Evolutionary conservation across 1,140 invertebrate species (phyloP).

Genomic region (Trichoplusia ni): DNA sequence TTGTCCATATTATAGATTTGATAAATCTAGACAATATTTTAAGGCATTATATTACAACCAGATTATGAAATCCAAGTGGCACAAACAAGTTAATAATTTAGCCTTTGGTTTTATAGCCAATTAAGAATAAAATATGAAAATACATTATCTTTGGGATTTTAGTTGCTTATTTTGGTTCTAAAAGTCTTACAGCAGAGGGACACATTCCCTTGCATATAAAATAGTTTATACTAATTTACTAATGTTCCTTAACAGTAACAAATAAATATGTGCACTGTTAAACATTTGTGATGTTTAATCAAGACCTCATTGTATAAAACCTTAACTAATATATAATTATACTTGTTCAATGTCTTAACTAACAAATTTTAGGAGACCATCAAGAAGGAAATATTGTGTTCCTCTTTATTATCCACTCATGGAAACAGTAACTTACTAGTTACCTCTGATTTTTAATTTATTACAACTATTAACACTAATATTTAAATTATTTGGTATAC

Average conservation of each 20-base stretch:
- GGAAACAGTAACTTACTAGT: background rate
- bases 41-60: slow-evolving; percentile 58
- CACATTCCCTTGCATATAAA: slow-evolving; percentile 8
- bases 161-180: slow-evolving; percentile 28
- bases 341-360: slow-evolving; percentile 59
- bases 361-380: slow-evolving; percentile 52
- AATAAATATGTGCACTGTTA: slow-evolving; percentile 47
- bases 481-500: slow-evolving; percentile 74
- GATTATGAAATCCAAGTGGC: slow-evolving; percentile 65
- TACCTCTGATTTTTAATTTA: slow-evolving; percentile 20
- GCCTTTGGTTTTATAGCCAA: slow-evolving; percentile 73
- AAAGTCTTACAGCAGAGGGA: slow-evolving; percentile 13
- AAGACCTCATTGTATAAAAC: slow-evolving; percentile 37
- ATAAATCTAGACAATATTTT: slow-evolving; percentile 61
- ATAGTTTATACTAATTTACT: slow-evolving; percentile 14
- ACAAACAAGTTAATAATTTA: slow-evolving; percentile 63
- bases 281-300: slow-evolving; percentile 62
- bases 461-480: slow-evolving; percentile 52
- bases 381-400: slow-evolving; percentile 39
- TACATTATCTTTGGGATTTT: slow-evolving; percentile 64
- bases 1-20: slow-evolving; percentile 67
- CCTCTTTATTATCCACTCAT: slow-evolving; percentile 9
- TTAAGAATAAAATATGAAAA: slow-evolving; percentile 46
- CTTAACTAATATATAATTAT: slow-evolving; percentile 48
- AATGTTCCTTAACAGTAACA: slow-evolving; percentile 30